Percentiles rank a stretch among this genome's conserved stretches.
phyloP scores from a whole-genome alignment of 2,888 invertebrate genomes.

The Hirtodrosophila trivittata region DNA sequence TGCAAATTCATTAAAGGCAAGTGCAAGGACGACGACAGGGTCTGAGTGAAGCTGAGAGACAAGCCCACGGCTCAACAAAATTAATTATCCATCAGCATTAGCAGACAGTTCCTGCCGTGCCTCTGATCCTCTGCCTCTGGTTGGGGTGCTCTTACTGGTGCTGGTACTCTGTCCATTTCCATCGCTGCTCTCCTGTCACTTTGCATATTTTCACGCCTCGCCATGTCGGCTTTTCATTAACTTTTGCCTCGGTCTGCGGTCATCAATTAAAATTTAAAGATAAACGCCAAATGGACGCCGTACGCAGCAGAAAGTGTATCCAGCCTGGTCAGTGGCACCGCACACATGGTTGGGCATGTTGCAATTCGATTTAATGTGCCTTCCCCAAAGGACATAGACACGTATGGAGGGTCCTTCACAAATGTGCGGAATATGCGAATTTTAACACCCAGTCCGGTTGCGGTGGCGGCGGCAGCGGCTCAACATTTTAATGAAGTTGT shows the following conservation, averaged over 20 bases:
- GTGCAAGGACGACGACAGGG: slow-evolving; percentile 13
- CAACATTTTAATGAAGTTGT: slow-evolving; percentile 69
- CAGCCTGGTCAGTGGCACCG: neutral
- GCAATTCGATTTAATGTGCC: slow-evolving; percentile 55
- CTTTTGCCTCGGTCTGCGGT: slow-evolving; percentile 55
- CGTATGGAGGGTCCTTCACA: neutral
- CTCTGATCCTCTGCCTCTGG: slow-evolving; percentile 9
- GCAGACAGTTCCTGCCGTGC: slow-evolving; percentile 39
- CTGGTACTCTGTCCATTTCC: slow-evolving; percentile 1
- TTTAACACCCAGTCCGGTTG: slow-evolving; percentile 27
- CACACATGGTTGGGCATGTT: slow-evolving; percentile 33
- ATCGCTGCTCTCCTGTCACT: slow-evolving; percentile 38
- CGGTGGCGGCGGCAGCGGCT: slow-evolving; percentile 2
- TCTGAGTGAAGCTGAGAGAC: neutral
- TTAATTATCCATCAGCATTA: slow-evolving; percentile 74
- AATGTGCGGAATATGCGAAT: slow-evolving; percentile 55
- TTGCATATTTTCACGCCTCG: slow-evolving; percentile 71
- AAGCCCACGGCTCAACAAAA: slow-evolving; percentile 56
- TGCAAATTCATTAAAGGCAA: slow-evolving; percentile 68
- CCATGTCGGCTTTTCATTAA: slow-evolving; percentile 60
- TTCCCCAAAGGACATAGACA: slow-evolving; percentile 26
- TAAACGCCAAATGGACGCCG: slow-evolving; percentile 37
- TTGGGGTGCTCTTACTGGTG: no score
- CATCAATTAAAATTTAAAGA: slow-evolving; percentile 73
- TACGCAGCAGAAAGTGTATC: neutral